These are phyloP conservation scores for Sitodiplosis mosellana DNA, from an alignment of 1,140 invertebrate genomes.

Conservation along the genomic window DNA sequence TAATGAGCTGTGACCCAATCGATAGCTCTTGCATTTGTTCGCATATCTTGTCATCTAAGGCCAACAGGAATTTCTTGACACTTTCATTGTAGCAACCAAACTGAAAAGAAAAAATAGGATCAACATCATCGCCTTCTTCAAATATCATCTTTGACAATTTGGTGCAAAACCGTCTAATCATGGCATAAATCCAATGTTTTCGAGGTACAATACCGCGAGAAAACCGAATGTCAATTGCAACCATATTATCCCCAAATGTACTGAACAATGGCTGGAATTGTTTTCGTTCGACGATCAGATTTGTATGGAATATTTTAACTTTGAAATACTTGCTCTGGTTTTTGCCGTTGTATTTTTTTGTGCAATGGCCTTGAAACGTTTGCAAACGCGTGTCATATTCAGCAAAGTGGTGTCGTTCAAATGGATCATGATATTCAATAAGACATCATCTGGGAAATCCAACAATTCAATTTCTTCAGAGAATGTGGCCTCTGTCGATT, in stretches of 20 bases:
- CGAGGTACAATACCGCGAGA: background rate
- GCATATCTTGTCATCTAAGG: too few species aligned
- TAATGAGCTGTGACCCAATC: too few species aligned
- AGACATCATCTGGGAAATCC: background rate
- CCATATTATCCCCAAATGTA: background rate
- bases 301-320: background rate
- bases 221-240: background rate
- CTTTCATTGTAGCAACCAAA: too few species aligned
- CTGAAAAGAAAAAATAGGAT: too few species aligned
- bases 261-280: background rate
- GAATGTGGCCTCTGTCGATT: too few species aligned
- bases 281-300: background rate
- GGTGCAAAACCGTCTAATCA: background rate
- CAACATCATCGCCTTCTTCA: background rate
- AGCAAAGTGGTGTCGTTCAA: background rate
- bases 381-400: background rate
- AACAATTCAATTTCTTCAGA: background rate
- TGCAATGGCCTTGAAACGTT: background rate
- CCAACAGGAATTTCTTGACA: too few species aligned
- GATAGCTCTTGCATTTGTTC: too few species aligned
- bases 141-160: background rate
- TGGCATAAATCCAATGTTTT: background rate
- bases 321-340: background rate
- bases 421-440: background rate
- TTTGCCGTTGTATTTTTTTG: background rate